phyloP scores from a whole-genome alignment of 1,140 invertebrate species.

The Drosophila aff. region DNA sequence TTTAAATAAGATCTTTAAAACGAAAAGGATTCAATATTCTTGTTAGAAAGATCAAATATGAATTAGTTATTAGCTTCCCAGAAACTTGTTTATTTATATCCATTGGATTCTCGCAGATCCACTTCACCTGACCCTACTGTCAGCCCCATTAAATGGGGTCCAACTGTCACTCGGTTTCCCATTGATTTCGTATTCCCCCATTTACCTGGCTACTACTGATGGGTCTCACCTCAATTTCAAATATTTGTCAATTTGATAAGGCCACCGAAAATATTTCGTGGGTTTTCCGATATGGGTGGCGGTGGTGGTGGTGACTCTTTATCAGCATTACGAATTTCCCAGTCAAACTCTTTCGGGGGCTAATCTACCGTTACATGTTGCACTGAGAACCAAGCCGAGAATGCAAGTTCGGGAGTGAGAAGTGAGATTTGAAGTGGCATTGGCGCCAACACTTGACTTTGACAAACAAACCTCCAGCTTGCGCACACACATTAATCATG shows the following conservation, averaged over 20 bases:
- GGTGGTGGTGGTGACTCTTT: constrained; percentile 20
- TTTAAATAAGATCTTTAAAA: background rate
- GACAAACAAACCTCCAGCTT: constrained; percentile 72
- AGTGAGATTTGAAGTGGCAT: constrained; percentile 57
- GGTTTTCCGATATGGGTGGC: constrained; percentile 19
- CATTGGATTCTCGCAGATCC: background rate
- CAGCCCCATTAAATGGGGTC: background rate
- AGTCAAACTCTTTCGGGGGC: background rate
- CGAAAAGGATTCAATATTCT: background rate
- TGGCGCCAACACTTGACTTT: constrained; percentile 84
- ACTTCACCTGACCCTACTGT: background rate
- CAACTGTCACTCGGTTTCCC: constrained; percentile 10
- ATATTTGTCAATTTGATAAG: constrained; percentile 79
- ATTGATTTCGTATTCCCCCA: constrained; percentile 25
- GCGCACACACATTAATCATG: constrained; percentile 67
- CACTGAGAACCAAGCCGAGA: constrained; percentile 29
- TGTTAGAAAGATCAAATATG: background rate
- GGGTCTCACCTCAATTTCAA: constrained; percentile 72
- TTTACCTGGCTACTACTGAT: constrained; percentile 9
- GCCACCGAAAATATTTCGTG: constrained; percentile 55
- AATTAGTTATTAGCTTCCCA: background rate
- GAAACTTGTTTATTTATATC: background rate
- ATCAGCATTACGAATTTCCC: constrained; percentile 23
- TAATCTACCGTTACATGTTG: constrained; percentile 58
- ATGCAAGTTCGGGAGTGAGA: constrained; percentile 29